A percentile compares a stretch with the other conserved stretches of the same genome.
Evolutionary conservation across 2,888 invertebrate species (phyloP).

Genomic region (Conistra vaccinii): DNA sequence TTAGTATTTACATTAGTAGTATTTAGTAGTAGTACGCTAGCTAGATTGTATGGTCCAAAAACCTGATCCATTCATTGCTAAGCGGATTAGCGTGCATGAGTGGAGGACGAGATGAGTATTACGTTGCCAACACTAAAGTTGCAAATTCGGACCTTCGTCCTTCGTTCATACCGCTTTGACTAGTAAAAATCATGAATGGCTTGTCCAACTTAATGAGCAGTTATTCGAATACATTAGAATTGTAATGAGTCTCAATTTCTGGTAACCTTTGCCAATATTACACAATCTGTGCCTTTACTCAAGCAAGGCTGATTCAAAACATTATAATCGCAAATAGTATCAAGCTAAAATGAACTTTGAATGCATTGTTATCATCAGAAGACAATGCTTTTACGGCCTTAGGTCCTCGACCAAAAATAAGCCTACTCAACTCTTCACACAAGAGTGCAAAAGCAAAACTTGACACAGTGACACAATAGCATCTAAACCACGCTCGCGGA

Average conservation of each 20-base stretch:
- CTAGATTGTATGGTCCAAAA: constrained; percentile 19
- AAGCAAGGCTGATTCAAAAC: neutral
- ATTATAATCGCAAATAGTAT: neutral
- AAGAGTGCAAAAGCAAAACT: constrained; percentile 33
- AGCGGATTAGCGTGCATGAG: constrained; percentile 24
- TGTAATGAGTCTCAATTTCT: constrained; percentile 2
- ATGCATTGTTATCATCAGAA: constrained; percentile 6
- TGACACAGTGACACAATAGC: constrained; percentile 48
- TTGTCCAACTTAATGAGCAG: neutral
- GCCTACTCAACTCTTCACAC: constrained; percentile 7
- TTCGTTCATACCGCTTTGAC: neutral
- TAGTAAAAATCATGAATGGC: neutral
- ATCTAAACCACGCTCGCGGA: neutral
- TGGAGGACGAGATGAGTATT: constrained; percentile 10
- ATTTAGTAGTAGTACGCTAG: constrained; percentile 20
- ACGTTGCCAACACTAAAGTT: constrained; percentile 39
- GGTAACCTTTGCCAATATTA: constrained; percentile 9
- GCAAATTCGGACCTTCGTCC: constrained; percentile 29
- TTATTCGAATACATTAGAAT: constrained; percentile 5
- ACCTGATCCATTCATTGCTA: constrained; percentile 39
- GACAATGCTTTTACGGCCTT: constrained; percentile 13
- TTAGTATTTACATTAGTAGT: constrained; percentile 33
- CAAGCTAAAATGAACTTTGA: neutral
- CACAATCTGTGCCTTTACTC: no score
- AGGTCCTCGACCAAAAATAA: constrained; percentile 44